Conservation (phyloP, 2,888 invertebrate species). For the Chloroclysta siterata region DNA sequence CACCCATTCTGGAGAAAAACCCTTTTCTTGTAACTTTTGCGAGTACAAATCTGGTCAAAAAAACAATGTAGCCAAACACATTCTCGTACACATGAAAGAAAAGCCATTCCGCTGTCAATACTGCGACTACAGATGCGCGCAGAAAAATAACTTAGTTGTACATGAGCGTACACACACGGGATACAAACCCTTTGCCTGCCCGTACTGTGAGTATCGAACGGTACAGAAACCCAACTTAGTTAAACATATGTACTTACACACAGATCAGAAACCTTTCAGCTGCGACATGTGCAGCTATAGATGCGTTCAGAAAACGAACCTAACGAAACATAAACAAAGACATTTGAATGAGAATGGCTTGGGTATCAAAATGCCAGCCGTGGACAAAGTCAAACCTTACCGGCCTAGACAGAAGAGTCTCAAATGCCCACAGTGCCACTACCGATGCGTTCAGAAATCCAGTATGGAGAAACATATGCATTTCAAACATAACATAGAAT, state of each 20-base stretch:
- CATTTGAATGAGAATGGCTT: constrained; percentile 73
- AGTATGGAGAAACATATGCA: constrained; percentile 79
- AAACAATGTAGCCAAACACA: constrained; percentile 81
- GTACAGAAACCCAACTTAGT: constrained; percentile 82
- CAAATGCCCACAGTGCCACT: constrained; percentile 72
- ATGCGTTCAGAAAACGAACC: constrained; percentile 80
- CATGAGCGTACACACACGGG: constrained; percentile 82
- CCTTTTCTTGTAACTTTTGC: constrained; percentile 77
- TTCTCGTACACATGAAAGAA: constrained; percentile 80
- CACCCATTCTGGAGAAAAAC: constrained; percentile 79
- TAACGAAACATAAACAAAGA: constrained; percentile 78
- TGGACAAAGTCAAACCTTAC: constrained; percentile 67
- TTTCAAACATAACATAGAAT: constrained; percentile 66
- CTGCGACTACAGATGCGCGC: constrained; percentile 80
- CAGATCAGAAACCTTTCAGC: constrained; percentile 79
- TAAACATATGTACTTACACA: constrained; percentile 82
- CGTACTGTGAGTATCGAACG: constrained; percentile 78
- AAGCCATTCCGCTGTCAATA: constrained; percentile 80
- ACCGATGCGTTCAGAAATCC: constrained; percentile 75
- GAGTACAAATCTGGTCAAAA: constrained; percentile 82
- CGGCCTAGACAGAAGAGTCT: constrained; percentile 75
- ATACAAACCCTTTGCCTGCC: constrained; percentile 79
- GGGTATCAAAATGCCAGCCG: constrained; percentile 57
- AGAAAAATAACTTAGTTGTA: constrained; percentile 80
- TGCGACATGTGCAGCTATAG: constrained; percentile 78